A percentile compares a stretch with the other conserved stretches of the same genome.
Conservation (phyloP, 2,797 vertebrate genomes). For the Silurus aristotelis region DNA sequence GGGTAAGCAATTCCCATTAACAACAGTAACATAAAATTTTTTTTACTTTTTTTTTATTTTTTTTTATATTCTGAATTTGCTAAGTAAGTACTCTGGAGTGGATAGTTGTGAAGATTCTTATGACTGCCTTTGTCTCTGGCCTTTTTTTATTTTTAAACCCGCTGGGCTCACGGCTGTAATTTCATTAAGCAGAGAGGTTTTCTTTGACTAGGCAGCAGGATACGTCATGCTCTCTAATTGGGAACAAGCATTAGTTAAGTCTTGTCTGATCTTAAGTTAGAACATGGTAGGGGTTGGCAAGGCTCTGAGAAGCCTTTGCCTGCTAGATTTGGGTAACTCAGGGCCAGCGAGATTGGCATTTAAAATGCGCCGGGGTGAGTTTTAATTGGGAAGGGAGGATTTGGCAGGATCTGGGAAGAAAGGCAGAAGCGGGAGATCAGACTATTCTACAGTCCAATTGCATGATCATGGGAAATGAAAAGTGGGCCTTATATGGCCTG, state of each 20-base stretch:
- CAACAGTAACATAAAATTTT: background rate
- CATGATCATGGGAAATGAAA: background rate
- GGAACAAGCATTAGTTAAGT: constrained; percentile 43
- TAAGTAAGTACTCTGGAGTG: background rate
- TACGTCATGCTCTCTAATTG: constrained; percentile 48
- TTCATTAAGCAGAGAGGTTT: constrained; percentile 45
- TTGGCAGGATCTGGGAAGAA: constrained; percentile 22
- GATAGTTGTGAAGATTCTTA: background rate
- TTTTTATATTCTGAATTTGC: background rate
- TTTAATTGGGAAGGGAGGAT: constrained; percentile 49
- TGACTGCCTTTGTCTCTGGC: background rate
- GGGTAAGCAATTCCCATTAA: background rate
- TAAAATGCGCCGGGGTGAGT: constrained; percentile 39
- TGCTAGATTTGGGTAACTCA: constrained; percentile 14
- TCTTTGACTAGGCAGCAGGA: constrained; percentile 32
- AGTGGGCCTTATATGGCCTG: background rate
- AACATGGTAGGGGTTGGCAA: constrained; percentile 29
- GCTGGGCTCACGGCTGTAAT: constrained; percentile 34
- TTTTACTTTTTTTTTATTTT: too few species aligned
- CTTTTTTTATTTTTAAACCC: background rate
- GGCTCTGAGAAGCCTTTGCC: constrained; percentile 23
- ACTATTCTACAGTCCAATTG: constrained; percentile 3
- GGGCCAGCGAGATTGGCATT: constrained; percentile 23
- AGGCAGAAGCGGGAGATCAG: constrained; percentile 21
- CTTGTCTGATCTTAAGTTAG: constrained; percentile 36